These are phyloP conservation scores for Cyprinodon variegatus DNA, from an alignment of 2,113 vertebrate genomes.

Conservation along the genomic window DNA sequence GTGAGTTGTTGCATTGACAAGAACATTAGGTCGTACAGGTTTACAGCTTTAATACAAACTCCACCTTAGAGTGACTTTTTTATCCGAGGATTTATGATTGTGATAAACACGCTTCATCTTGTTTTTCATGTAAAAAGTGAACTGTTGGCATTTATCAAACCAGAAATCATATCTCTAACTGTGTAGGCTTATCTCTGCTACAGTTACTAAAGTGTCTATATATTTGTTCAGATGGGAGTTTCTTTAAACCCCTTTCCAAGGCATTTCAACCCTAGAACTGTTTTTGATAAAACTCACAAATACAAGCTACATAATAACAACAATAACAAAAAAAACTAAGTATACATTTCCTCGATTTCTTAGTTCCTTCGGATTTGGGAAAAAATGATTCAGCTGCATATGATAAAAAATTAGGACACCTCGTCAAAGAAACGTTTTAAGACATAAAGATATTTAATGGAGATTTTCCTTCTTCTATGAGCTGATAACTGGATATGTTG, in stretches of 20 bases:
- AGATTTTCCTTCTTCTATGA: too few relatives aligned
- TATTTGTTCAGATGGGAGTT: not conserved
- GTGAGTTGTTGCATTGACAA: constrained; percentile 30
- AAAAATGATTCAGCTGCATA: not conserved
- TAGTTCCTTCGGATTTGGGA: not conserved
- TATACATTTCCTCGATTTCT: not conserved
- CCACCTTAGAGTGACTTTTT: not conserved
- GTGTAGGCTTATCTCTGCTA: too few relatives aligned
- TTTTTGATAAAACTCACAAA: not conserved
- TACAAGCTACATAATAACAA: too few relatives aligned
- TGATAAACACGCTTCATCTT: not conserved
- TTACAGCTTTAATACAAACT: not conserved
- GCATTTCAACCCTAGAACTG: not conserved
- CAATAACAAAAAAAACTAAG: not conserved
- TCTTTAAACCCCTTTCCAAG: not conserved
- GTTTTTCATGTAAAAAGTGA: not conserved
- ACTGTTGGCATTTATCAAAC: not conserved
- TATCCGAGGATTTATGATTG: not conserved
- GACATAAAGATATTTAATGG: not conserved
- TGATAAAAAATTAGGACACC: not conserved
- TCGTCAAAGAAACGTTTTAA: not conserved
- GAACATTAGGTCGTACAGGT: constrained; percentile 15
- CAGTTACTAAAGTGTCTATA: too few relatives aligned
- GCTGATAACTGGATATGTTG: too few relatives aligned
- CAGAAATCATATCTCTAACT: not conserved